Base-by-base conservation (phyloP, 2,113 vertebrate genomes). In the Micronycteris hirsuta region DNA sequence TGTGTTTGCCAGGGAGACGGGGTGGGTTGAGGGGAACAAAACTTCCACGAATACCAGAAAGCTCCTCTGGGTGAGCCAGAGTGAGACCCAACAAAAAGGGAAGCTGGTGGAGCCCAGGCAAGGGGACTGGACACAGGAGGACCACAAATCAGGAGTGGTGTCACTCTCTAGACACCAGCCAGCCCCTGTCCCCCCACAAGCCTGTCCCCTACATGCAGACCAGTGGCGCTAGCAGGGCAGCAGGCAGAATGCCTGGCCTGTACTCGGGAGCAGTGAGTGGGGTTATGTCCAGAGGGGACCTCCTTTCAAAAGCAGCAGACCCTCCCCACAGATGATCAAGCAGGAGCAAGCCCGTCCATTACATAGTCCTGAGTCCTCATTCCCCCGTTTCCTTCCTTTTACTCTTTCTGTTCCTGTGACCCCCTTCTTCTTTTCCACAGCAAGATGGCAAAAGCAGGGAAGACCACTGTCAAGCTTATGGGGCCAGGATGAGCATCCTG, bases 131-230 rank as follows among this genome's bases (percentile, higher is more conserved):
- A 52, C 19, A 5, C 15, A 7, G 5, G 15, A 43, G 33, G 20
- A 26, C 2, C 22, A 41, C 7, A n/a, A 22, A 26, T 14, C 7
- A 10, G 11, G 31, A 0, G 0, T 5, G 6, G 7, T 4, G 19
- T 38, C 5, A 0, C 2, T 73, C 43, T 47, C 24, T 22, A 74
- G 38, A 93, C 6, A 38, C 10, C 13, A 9, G n/a, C 11, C 36
- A 36, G 26, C 6, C 76, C 82, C 36, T 33, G 20, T 4, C 24
- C 31, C 38, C 26, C 47, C n/a, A 54, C 19, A 65, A 0, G 4
- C 31, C n/a, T 76, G 24, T 33, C 85, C 36, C 74, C 14, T 45
- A 36, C 11, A 5, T 28, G 7, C 0, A 26, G 31, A 11, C 36
- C 28, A 14, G 22, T 12, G 0, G 63, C 2, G 54, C 15, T 12